Evolutionary conservation across 2,888 invertebrate genomes (phyloP), one percentile per base, ranked within the genome.

Genomic region (Nasonia oneida): DNA sequence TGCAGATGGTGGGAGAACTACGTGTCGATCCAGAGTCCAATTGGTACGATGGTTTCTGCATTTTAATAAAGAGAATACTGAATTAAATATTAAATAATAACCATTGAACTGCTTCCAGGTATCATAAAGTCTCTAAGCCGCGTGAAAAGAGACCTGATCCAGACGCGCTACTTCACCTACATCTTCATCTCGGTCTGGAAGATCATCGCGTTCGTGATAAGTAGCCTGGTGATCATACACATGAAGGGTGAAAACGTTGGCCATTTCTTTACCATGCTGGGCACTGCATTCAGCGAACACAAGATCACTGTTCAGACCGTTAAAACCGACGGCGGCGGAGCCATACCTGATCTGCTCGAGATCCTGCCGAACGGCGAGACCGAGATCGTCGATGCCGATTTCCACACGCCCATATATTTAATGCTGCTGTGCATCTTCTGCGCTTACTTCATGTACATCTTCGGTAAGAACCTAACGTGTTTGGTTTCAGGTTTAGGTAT

Each of bases 1-100:
- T 95, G 98, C 64, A 98, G 98, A 39, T 99, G 99, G 98, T 99
- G 99, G 99, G 99, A 99, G 94, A 99, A 99, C 94, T 99, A 98
- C 92, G 97, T 98, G 1, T 97, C 97, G 85, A 95, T 96, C 85
- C 96, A 97, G 90, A 98, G 98, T 84, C 96, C 98, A 0, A 95
- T 98, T 87, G 96, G 96, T 96, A 92, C 94, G 89, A 3, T 14
- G 23, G 1, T 15, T 23, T 71, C 18, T 77, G 8, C 29, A 6
- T 42, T 61, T 37, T 37, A n/a, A 4, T 3, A 29, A 29, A 29
- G 67, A 2, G 12, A 2, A 67, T 3, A 33, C 10, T 64, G 33
- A 29, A 64, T 23, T 0, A 3, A 12, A 14, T 33, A 10, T 39
- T 37, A 33, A 29, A 29, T 29, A 29, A 85, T 77, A 53, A 86